Evolutionary conservation across 2,113 vertebrate species (phyloP).

Genomic region (Cathartes aura): DNA sequence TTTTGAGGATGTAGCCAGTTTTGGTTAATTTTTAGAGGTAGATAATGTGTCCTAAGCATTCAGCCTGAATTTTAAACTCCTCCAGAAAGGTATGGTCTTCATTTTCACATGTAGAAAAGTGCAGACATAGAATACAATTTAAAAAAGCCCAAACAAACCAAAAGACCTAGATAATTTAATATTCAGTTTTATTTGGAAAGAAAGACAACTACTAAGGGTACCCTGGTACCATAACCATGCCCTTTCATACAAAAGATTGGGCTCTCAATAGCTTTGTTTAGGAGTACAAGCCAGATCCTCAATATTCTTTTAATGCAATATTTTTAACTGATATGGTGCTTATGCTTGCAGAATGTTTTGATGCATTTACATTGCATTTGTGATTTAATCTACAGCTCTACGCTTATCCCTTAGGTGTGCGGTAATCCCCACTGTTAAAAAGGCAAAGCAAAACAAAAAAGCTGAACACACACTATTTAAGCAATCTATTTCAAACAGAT

Average conservation of each 20-base stretch:
- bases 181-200: background rate
- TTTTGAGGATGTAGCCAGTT: background rate
- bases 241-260: background rate
- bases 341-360: constrained; percentile 24
- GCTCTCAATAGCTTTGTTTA: background rate
- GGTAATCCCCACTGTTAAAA: constrained; percentile 24
- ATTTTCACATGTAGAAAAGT: background rate
- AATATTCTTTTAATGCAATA: background rate
- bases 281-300: background rate
- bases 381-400: constrained; percentile 25
- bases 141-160: background rate
- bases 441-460: constrained; percentile 12
- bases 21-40: background rate
- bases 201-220: background rate
- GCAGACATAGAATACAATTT: background rate
- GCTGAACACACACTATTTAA: constrained; percentile 46
- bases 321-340: constrained; percentile 29
- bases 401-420: constrained; percentile 23
- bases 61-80: background rate
- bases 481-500: constrained; percentile 60
- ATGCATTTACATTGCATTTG: constrained; percentile 32
- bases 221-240: background rate
- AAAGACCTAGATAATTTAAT: too few species aligned
- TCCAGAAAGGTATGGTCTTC: background rate
- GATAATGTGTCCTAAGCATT: background rate